Evolutionary conservation across 2,113 vertebrate species (phyloP).

Genomic region (Tor tambroides): DNA sequence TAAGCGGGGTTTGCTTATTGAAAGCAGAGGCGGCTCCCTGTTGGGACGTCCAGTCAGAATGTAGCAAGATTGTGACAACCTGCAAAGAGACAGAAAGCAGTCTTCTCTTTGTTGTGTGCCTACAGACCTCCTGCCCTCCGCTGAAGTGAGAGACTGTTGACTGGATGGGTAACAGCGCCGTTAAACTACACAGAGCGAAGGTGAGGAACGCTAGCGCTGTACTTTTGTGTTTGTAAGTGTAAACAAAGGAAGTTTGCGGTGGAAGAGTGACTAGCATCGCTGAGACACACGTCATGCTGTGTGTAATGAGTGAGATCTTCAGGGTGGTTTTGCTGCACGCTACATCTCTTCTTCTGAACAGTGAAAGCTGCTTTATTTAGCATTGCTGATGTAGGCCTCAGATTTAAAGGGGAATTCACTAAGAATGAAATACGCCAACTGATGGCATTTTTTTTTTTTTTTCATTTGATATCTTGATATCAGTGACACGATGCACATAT

Average conservation of each 20-base stretch:
- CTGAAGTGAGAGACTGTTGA: slow-evolving; percentile 26
- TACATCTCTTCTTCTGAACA: not conserved
- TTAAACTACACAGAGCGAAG: slow-evolving; percentile 32
- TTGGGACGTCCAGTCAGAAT: slow-evolving; percentile 37
- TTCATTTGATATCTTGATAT: not conserved
- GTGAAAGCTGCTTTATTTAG: not conserved
- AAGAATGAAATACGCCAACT: not conserved
- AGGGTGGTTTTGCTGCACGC: not conserved
- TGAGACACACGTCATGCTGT: not conserved
- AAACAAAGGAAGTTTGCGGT: slow-evolving; percentile 28
- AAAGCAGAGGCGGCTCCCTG: slow-evolving; percentile 38
- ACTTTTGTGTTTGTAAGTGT: not conserved
- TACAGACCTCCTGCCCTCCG: slow-evolving; percentile 1
- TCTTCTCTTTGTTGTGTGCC: slow-evolving; percentile 9
- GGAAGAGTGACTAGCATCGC: slow-evolving; percentile 1
- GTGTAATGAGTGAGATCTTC: slow-evolving; percentile 26
- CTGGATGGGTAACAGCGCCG: slow-evolving; percentile 1
- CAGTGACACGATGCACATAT: no score
- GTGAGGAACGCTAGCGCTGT: not conserved
- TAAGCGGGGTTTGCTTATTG: slow-evolving; percentile 39
- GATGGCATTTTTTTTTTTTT: not conserved
- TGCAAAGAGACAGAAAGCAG: slow-evolving; percentile 29
- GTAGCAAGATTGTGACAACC: slow-evolving; percentile 25
- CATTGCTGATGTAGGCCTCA: not conserved
- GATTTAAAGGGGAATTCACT: not conserved